Base-by-base conservation (phyloP, 2,888 invertebrate species). In the Andricus quercusramuli region DNA sequence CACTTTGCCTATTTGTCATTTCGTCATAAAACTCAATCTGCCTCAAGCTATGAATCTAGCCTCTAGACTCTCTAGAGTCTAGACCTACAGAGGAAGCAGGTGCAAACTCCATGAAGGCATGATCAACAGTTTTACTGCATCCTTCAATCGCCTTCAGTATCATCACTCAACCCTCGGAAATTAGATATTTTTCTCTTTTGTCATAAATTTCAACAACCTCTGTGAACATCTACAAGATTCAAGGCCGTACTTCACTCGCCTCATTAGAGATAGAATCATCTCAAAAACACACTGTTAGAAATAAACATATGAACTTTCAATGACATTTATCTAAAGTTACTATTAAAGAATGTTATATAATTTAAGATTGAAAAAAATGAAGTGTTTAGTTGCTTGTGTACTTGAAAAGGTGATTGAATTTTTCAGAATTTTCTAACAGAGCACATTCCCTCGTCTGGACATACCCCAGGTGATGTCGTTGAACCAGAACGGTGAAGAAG, bases 381-480 rank as follows among this genome's bases (percentile, higher is more conserved):
- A 47, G 5, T 17, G 17, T 17, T 47, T 17, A 47, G 47, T 47
- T 17, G 17, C 17, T 5, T 17, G 4, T 47, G 47, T 47, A 17
- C 17, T n/a, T 56, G 20, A 56, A 56, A n/a, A n/a, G 11, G 6
- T 59, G 22, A 22, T n/a, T 22, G 56, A 8, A 11, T 59, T 59
- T 59, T 59, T 11, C 22, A 59, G 11, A 59, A 59, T 11, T 59
- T 3, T n/a, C n/a, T 59, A 59, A 59, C 3, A 59, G 29, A 8
- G 29, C 25, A 64, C 17, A 29, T 29, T 64, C 13, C 17, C 29
- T 64, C 29, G 29, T 17, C 29, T 29, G 29, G 29, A 92, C 92
- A 88, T 92, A 91, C 91, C 93, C 93, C 92, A 92, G 84, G 91
- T 90, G 89, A 92, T 93, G 86, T 92, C 92, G 89, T 92, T 92